Conservation (phyloP, 2,888 invertebrate genomes). For the Amphipyra berbera region DNA sequence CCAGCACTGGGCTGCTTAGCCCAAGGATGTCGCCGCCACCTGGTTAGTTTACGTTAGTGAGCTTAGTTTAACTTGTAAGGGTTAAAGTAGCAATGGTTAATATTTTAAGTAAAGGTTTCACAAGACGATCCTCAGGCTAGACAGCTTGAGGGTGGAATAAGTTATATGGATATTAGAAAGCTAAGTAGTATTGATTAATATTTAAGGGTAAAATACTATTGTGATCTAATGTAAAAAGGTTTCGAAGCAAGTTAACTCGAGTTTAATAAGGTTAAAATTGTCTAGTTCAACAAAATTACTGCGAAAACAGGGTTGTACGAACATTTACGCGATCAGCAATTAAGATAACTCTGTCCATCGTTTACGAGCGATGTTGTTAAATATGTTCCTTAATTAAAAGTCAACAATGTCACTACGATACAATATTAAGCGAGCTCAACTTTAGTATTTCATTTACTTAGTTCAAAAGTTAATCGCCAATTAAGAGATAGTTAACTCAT, state of each 20-base stretch:
- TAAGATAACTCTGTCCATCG: neutral
- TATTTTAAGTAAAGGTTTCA: neutral
- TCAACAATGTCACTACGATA: conserved; percentile 3
- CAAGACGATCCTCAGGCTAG: too few species aligned
- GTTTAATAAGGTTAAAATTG: too few species aligned
- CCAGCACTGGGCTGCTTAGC: conserved; percentile 82
- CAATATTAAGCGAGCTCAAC: neutral
- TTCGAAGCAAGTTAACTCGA: too few species aligned
- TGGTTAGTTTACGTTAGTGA: conserved; percentile 60
- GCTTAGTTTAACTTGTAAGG: conserved; percentile 40
- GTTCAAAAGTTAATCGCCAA: neutral
- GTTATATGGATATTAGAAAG: too few species aligned
- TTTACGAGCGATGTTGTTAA: neutral
- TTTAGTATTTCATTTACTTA: neutral
- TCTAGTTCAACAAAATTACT: too few species aligned
- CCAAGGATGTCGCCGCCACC: conserved; percentile 88
- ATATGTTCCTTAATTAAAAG: conserved; percentile 4
- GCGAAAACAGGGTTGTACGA: neutral
- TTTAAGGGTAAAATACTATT: too few species aligned
- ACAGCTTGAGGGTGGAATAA: too few species aligned
- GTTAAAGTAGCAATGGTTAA: neutral
- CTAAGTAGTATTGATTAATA: too few species aligned
- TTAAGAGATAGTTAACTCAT: too few species aligned
- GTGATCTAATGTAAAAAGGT: too few species aligned
- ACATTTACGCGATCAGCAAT: neutral